Evolutionary conservation across 2,888 invertebrate genomes (phyloP), one percentile per base, ranked within the genome.

Genomic region (Aspidiotus destructor): DNA sequence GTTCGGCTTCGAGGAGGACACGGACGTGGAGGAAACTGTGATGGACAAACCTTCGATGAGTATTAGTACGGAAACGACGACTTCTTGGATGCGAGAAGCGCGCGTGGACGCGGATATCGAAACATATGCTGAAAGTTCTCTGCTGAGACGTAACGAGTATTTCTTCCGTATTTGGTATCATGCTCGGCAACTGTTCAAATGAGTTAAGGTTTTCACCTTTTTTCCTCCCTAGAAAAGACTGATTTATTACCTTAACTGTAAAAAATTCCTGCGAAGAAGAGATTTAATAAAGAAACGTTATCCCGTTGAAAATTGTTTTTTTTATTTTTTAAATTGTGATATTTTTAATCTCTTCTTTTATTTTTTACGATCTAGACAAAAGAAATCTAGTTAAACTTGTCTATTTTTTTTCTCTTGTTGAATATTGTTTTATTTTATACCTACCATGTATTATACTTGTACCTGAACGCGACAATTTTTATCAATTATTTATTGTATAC

Each of bases 101-200:
- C 89, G 92, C 75, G 92, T 95, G 88, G 94, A 95, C 78, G 92
- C 94, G 3, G 92, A 93, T 76, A 92, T 94, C 73, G 84, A 86
- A 73, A 88, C 90, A 57, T 94, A 94, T 79, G 89, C 92, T n/a
- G 85, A 89, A 73, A 88, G 89, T 72, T 87, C 88, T 70, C 82
- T 94, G 65, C 81, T 92, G 64, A 83, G 89, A 73, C 85, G 88
- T 75, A 92, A 93, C 77, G 94, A 95, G 80, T 95, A 95, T 81
- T 95, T 94, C 87, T 95, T 95, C 86, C 85, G 90, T 74, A 88
- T 94, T 79, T 93, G 90, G 89, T 87, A 87, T 78, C 87, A 90
- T 75, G 89, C 90, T 73, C 87, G 87, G 75, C 86, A 89, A 77
- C 81, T 89, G 71, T 89, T 89, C 79, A 87, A 90, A 80, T 89